Conservation (phyloP, 2,797 vertebrate genomes). For the Propithecus deckenii region DNA sequence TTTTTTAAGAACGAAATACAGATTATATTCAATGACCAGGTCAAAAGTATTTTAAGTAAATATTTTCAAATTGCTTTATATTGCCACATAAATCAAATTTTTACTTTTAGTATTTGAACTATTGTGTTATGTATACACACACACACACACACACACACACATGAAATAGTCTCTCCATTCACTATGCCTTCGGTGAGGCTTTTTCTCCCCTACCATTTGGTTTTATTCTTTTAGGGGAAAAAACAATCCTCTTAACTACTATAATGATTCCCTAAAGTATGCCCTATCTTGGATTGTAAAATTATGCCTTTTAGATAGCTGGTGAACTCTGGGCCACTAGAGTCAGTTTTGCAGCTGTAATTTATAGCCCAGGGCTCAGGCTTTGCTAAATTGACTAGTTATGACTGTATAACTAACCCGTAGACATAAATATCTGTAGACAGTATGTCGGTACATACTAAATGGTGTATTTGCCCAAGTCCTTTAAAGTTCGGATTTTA, state of each 20-base stretch:
- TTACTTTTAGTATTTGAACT: background rate
- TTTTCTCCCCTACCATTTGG: background rate
- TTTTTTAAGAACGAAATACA: background rate
- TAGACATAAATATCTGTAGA: background rate
- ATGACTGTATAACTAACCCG: background rate
- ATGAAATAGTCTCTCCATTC: background rate
- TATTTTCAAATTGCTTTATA: background rate
- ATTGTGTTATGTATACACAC: background rate
- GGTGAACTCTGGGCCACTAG: background rate
- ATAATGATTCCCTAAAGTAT: background rate
- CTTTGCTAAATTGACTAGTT: slow-evolving; percentile 15
- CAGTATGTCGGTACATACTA: background rate
- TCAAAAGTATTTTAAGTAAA: slow-evolving; percentile 2
- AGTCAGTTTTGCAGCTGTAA: background rate
- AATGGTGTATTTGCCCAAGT: background rate
- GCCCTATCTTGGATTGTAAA: slow-evolving; percentile 14
- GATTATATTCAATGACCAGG: background rate
- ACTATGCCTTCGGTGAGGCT: background rate
- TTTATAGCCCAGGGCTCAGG: background rate
- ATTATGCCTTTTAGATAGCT: background rate
- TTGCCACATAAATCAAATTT: background rate
- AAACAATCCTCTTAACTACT: background rate
- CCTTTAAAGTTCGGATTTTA: slow-evolving; percentile 44
- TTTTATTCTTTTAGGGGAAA: background rate
- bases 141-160: too few relatives aligned